Conservation (phyloP, 1,140 invertebrate genomes). For the Brachionus asplanchnoidis region DNA sequence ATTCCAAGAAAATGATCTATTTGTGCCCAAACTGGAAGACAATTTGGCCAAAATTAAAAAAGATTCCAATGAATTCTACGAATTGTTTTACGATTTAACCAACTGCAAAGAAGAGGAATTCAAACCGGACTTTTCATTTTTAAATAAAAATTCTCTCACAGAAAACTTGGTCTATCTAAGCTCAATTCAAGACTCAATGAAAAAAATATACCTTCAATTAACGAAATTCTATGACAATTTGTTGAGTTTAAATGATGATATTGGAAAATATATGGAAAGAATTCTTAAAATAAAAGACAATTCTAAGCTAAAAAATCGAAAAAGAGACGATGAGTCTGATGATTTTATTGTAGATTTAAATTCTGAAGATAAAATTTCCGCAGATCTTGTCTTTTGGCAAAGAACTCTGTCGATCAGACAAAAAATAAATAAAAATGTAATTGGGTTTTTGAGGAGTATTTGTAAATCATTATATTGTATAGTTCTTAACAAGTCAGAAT, state of each 20-base stretch:
- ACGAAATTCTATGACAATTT: background rate
- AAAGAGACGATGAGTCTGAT: background rate
- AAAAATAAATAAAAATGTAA: background rate
- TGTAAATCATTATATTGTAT: slow-evolving; percentile 24
- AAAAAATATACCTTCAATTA: slow-evolving; percentile 4
- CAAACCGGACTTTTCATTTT: background rate
- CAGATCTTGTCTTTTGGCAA: background rate
- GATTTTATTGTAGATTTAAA: background rate
- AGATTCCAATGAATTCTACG: background rate
- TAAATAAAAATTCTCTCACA: background rate
- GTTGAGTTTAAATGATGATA: background rate
- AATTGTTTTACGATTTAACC: background rate
- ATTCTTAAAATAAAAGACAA: background rate
- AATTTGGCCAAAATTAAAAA: background rate
- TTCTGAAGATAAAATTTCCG: background rate
- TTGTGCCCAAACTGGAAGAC: background rate
- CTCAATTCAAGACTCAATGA: background rate
- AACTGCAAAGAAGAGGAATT: background rate
- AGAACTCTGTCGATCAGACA: background rate
- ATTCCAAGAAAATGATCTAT: background rate
- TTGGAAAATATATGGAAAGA: background rate
- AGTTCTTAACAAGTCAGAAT: background rate
- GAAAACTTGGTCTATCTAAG: slow-evolving; percentile 20
- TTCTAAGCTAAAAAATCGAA: background rate
- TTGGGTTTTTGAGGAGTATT: background rate